These are phyloP conservation scores for Dendrolimus kikuchii DNA, from an alignment of 1,140 invertebrate genomes.

Conservation along the genomic window DNA sequence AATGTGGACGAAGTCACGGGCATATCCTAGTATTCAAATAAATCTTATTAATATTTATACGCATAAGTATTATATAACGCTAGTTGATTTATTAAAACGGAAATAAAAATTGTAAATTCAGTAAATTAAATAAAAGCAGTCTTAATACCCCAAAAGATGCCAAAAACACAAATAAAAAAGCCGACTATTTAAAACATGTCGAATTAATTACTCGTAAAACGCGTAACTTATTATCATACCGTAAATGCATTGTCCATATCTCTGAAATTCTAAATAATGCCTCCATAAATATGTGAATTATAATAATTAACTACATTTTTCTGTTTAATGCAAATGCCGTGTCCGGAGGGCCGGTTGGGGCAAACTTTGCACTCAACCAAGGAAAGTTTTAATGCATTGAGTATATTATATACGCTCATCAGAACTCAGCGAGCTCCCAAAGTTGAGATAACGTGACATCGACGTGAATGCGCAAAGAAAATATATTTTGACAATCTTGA, in stretches of 20 bases:
- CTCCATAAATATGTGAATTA: neutral
- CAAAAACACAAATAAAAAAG: too few relatives aligned
- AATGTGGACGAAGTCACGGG: too few relatives aligned
- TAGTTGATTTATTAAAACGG: too few relatives aligned
- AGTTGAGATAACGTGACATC: constrained; percentile 1
- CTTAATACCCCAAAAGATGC: too few relatives aligned
- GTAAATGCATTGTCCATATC: too few relatives aligned
- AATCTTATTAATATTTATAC: too few relatives aligned
- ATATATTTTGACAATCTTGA: constrained; percentile 1
- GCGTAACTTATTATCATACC: neutral
- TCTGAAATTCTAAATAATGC: too few relatives aligned
- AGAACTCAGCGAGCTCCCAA: neutral
- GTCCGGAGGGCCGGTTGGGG: constrained; percentile 5
- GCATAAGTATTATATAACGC: too few relatives aligned
- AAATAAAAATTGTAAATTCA: too few relatives aligned
- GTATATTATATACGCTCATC: constrained; percentile 2
- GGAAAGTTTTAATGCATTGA: constrained; percentile 12
- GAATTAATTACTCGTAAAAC: neutral
- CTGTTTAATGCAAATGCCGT: constrained; percentile 8
- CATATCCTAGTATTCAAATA: too few relatives aligned
- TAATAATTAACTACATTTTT: constrained; percentile 2
- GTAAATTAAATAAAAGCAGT: too few relatives aligned
- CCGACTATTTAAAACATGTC: too few relatives aligned
- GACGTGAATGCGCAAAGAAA: neutral
- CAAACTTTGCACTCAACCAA: constrained; percentile 7